Conservation (phyloP, 2,113 vertebrate genomes). For the Antechinus stuartii region DNA sequence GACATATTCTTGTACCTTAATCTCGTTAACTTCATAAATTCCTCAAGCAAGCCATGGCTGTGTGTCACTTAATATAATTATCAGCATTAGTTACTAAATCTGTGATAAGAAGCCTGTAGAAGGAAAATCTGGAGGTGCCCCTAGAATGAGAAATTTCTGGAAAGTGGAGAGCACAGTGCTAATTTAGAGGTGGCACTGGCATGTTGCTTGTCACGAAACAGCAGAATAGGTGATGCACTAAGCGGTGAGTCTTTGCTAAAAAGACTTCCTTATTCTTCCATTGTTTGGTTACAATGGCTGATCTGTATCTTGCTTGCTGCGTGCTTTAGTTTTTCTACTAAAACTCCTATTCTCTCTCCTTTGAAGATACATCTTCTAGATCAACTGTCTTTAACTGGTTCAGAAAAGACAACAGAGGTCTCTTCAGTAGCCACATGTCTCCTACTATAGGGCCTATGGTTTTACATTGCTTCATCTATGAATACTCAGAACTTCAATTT, state of each 20-base stretch:
- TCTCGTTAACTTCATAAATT: slow-evolving; percentile 53
- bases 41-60: not conserved
- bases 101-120: slow-evolving; percentile 25
- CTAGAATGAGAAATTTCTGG: slow-evolving; percentile 35
- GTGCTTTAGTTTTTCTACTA: slow-evolving; percentile 6
- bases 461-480: slow-evolving; percentile 23
- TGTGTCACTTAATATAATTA: slow-evolving; percentile 33
- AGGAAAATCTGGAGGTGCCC: not conserved
- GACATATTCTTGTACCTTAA: slow-evolving; percentile 26
- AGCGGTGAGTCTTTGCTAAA: slow-evolving; percentile 16
- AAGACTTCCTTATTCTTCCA: slow-evolving; percentile 23
- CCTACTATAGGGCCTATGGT: slow-evolving; percentile 14
- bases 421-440: not conserved
- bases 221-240: not conserved
- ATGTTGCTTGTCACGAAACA: slow-evolving; percentile 22
- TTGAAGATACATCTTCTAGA: slow-evolving; percentile 38
- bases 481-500: slow-evolving; percentile 20
- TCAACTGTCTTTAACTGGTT: slow-evolving; percentile 3
- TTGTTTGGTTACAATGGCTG: slow-evolving; percentile 5
- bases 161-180: not conserved
- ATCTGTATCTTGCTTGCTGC: slow-evolving; percentile 42
- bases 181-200: slow-evolving; percentile 38
- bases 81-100: slow-evolving; percentile 26
- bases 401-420: not conserved
- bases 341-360: slow-evolving; percentile 19